A percentile compares a stretch with the other conserved stretches of the same genome.
phyloP scores from a whole-genome alignment of 2,888 invertebrate species.

The Coremacera marginata region DNA sequence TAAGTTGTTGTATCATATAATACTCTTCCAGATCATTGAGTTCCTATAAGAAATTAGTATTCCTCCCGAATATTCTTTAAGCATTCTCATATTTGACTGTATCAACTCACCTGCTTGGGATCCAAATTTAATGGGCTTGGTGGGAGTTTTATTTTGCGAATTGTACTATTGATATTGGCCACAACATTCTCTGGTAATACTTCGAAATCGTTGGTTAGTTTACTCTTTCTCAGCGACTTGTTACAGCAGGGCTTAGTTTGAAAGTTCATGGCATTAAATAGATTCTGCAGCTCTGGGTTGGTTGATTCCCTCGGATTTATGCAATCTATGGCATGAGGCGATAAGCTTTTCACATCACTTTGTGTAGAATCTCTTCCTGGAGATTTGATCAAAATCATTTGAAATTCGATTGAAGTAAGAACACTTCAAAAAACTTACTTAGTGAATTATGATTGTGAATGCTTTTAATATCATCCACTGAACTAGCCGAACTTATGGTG shows the following conservation, averaged over 20 bases:
- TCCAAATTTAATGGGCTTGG: slow-evolving; percentile 67
- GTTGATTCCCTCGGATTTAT: slow-evolving; percentile 53
- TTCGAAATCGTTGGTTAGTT: slow-evolving; percentile 64
- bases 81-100: not conserved
- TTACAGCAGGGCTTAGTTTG: slow-evolving; percentile 58
- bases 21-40: slow-evolving; percentile 64
- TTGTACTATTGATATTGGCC: slow-evolving; percentile 59
- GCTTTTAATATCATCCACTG: slow-evolving; percentile 75
- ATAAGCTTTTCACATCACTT: slow-evolving; percentile 61
- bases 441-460: slow-evolving; percentile 41
- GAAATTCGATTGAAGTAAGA: not conserved
- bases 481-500: slow-evolving; percentile 80
- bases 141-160: slow-evolving; percentile 59
- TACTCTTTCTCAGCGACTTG: slow-evolving; percentile 60
- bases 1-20: slow-evolving; percentile 68
- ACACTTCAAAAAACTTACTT: slow-evolving; percentile 48
- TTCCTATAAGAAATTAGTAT: slow-evolving; percentile 41
- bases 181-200: slow-evolving; percentile 67
- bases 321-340: slow-evolving; percentile 54
- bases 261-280: not conserved
- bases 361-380: slow-evolving; percentile 67
- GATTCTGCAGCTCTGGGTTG: slow-evolving; percentile 46
- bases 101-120: slow-evolving; percentile 57
- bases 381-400: slow-evolving; percentile 23
- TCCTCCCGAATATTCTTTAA: not conserved